These are phyloP conservation scores for Amphiprion clarkii DNA, from an alignment of 2,797 vertebrate species.

Conservation along the genomic window DNA sequence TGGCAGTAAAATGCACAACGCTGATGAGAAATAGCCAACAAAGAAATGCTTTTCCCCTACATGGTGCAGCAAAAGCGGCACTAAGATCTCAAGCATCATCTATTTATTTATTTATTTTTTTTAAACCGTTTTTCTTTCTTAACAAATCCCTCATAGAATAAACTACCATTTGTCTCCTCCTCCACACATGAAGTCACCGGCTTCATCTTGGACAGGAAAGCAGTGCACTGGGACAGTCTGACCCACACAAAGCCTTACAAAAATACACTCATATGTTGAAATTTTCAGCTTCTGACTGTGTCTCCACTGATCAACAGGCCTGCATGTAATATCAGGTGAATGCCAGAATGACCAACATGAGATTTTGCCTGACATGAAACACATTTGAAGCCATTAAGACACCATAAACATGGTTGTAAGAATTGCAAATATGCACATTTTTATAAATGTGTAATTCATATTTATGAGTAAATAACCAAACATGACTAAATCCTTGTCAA, in stretches of 20 bases:
- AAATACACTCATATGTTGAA: conserved; percentile 12
- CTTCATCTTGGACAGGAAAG: conserved; percentile 25
- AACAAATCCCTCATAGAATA: conserved; percentile 24
- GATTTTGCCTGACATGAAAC: too few species aligned
- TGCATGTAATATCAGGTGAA: too few species aligned
- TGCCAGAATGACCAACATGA: too few species aligned
- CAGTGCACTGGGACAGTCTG: conserved; percentile 3
- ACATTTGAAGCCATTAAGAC: not conserved
- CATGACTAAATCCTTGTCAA: too few species aligned
- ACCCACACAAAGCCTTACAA: not conserved
- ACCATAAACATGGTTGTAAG: not conserved
- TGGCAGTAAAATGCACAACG: conserved; percentile 11
- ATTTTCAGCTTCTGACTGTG: too few species aligned
- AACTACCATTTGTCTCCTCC: conserved; percentile 10
- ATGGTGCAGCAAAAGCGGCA: conserved; percentile 15
- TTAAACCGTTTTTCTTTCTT: not conserved
- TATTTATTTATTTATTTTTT: not conserved
- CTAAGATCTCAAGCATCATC: not conserved
- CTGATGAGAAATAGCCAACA: conserved; percentile 10
- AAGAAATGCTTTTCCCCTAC: not conserved
- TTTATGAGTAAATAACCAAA: not conserved
- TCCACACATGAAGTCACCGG: conserved; percentile 34
- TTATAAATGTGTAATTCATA: not conserved
- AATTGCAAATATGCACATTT: not conserved
- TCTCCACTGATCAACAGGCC: too few species aligned